Evolutionary conservation across 2,113 vertebrate genomes (phyloP).

Genomic region (Nothocercus nigrocapillus): DNA sequence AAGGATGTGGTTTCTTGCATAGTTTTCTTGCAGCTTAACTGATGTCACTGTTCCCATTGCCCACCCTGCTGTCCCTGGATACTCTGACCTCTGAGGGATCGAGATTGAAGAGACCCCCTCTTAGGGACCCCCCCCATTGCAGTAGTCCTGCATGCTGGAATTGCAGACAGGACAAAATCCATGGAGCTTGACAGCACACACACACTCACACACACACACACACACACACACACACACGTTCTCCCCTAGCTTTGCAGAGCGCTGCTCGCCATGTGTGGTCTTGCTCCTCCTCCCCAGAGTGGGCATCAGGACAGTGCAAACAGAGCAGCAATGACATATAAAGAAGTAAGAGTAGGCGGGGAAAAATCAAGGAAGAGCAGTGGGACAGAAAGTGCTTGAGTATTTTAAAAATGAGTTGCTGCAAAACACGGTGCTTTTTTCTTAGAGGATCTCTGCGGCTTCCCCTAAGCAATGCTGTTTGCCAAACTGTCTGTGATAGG

Average conservation of each 20-base stretch:
- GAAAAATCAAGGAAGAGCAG: not conserved
- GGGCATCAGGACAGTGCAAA: not conserved
- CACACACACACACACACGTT: too few species aligned
- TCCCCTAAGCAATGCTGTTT: not conserved
- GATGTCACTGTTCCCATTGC: not conserved
- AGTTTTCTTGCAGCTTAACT: not conserved
- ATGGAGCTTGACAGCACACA: not conserved
- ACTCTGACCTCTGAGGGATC: not conserved
- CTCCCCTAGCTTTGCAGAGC: not conserved
- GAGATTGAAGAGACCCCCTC: fast-evolving
- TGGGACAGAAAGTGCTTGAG: fast-evolving
- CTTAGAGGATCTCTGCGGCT: not conserved
- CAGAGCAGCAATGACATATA: not conserved
- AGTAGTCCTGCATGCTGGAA: not conserved
- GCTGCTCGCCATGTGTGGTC: not conserved
- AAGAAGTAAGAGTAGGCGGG: not conserved
- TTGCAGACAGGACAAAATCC: not conserved
- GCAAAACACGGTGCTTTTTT: not conserved
- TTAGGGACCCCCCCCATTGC: not conserved
- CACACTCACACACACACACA: too few species aligned
- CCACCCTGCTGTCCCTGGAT: not conserved
- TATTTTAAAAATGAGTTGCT: not conserved
- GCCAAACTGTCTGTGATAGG: not conserved
- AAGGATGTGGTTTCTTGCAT: not conserved
- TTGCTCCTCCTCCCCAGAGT: not conserved